Base-by-base conservation (phyloP, 92 coral and sea anemone genomes). In the Actinostola sp. region DNA sequence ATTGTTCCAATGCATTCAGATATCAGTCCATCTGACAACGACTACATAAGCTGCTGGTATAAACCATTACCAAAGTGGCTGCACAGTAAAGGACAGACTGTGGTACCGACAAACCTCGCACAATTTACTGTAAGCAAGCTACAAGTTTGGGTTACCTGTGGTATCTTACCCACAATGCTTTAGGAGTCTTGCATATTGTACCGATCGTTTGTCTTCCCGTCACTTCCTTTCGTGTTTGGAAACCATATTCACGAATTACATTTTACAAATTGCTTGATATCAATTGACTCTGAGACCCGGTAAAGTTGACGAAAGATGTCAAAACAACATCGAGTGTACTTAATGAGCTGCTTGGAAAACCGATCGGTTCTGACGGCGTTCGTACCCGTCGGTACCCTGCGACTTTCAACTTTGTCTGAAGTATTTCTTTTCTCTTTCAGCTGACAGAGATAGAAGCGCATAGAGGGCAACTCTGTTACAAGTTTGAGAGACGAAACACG, bases 1-100 rank as follows among this genome's bases (percentile, higher is more conserved):
- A 88, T 94, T 39, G 89, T 91, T 13, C 98, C 98, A 13, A 91
- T 88, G 88, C 98, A 94, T 66, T 67, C 84, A 12, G 97, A 80
- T 27, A 62, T 72, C 60, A 71, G 72, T 17, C 97, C 93, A 5
- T 90, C 97, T 11, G 76, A 90, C 36, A 72, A 86, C 60, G 81
- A 79, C 67, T 77, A 64, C 73, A 86, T 86, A 29, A 91, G 98
- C 83, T 94, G 98, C 49, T 94, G 98, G 98, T 85, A 88, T 32
- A 91, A 84, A 32, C 87, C 93, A 9, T 80, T 93, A 9, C 83
- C 98, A 25, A 72, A 59, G 16, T 93, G 98, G 98, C 83, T 85
- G 52, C 88, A 97, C 8, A 82, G 82, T 12, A 83, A 71, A 20
- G 97, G 97, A 15, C 98, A 94, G 70, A 88, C 88, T 38, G 95